These are phyloP conservation scores for Choreutis nemorana DNA, from an alignment of 2,888 invertebrate genomes.

Conservation along the genomic window DNA sequence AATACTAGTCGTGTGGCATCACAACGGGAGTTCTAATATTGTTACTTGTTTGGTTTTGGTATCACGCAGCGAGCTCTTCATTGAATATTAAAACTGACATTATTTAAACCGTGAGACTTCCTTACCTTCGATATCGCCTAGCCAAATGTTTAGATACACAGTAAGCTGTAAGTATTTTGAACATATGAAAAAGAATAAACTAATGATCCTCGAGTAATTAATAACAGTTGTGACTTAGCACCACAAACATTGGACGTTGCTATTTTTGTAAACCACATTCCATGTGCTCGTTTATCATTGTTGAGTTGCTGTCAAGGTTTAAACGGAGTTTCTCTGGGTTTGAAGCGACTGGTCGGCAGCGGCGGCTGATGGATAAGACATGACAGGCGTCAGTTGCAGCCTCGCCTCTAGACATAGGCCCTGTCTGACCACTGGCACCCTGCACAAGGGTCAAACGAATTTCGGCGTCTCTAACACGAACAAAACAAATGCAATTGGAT, in stretches of 20 bases:
- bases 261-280: no score
- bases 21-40: constrained; percentile 53
- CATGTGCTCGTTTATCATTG: constrained; percentile 52
- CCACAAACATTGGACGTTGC: no score
- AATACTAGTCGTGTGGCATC: constrained; percentile 52
- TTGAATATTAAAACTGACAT: constrained; percentile 35
- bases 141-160: no score
- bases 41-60: constrained; percentile 24
- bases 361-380: constrained; percentile 50
- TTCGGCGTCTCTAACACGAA: no score
- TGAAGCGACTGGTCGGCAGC: constrained; percentile 27
- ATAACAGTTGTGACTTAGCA: no score
- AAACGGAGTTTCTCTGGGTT: constrained; percentile 45
- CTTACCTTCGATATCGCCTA: no score
- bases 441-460: no score
- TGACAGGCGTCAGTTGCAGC: constrained; percentile 35
- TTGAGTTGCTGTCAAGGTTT: constrained; percentile 42
- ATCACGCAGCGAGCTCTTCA: constrained; percentile 32
- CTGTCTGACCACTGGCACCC: constrained; percentile 28
- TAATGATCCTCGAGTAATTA: no score
- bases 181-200: no score
- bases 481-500: no score
- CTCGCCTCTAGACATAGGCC: no score
- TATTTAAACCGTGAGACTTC: constrained; percentile 28
- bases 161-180: no score